phyloP scores from a whole-genome alignment of 2,113 vertebrate genomes.

The Gopherus evgoodei region DNA sequence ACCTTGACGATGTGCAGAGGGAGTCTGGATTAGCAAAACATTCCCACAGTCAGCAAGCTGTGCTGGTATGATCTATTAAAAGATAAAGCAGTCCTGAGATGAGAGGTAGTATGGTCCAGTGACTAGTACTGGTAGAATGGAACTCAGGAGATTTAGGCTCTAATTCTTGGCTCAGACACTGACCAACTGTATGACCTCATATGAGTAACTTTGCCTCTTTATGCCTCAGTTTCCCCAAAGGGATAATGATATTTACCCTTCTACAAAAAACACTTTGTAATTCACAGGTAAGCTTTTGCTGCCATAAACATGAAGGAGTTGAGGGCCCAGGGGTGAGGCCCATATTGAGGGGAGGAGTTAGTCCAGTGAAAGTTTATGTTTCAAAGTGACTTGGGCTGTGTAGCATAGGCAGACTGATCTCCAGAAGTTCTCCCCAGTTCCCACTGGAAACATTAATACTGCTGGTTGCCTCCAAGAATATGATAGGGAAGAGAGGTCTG shows the following conservation, averaged over 20 bases:
- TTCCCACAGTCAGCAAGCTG: conserved; percentile 11
- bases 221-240: neutral
- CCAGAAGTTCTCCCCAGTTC: neutral
- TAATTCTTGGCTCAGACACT: neutral
- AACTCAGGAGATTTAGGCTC: neutral
- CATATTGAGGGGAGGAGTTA: neutral
- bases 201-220: neutral
- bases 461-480: neutral
- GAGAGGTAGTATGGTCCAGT: neutral
- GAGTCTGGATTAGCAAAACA: conserved; percentile 44
- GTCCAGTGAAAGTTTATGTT: neutral
- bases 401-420: neutral
- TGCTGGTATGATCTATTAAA: conserved; percentile 20
- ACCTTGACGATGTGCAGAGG: neutral
- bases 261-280: neutral
- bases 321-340: neutral
- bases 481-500: neutral
- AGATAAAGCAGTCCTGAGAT: conserved; percentile 15
- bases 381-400: too few relatives aligned
- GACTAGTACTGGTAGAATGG: conserved; percentile 4
- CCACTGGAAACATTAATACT: neutral
- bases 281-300: neutral
- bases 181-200: neutral
- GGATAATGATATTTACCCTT: neutral
- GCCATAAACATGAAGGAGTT: neutral